Conservation (phyloP, 2,797 vertebrate genomes). For the Diplodus sargus region DNA sequence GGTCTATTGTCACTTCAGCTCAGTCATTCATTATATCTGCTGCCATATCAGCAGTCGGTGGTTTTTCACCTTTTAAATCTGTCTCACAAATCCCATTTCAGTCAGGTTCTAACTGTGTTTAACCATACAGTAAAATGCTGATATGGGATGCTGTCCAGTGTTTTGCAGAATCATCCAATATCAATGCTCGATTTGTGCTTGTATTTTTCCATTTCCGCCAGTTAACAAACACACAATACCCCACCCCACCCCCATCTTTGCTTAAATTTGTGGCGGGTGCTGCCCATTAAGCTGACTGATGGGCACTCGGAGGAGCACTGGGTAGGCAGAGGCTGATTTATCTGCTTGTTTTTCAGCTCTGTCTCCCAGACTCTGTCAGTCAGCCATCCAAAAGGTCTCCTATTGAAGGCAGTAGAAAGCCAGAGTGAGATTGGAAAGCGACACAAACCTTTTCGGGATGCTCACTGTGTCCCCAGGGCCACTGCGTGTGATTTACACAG, state of each 20-base stretch:
- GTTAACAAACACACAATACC: conserved; percentile 26
- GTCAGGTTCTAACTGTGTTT: too few species aligned
- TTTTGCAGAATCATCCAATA: background rate
- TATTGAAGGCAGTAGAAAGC: conserved; percentile 34
- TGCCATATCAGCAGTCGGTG: too few species aligned
- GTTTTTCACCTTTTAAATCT: too few species aligned
- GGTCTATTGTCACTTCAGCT: too few species aligned
- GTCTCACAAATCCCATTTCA: too few species aligned
- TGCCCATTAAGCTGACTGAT: conserved; percentile 75
- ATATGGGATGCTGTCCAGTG: too few species aligned
- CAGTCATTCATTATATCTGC: too few species aligned
- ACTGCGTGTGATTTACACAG: conserved; percentile 56
- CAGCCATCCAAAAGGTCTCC: conserved; percentile 61
- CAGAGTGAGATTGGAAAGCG: conserved; percentile 9
- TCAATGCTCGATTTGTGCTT: background rate
- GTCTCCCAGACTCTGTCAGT: conserved; percentile 66
- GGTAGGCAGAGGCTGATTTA: conserved; percentile 73
- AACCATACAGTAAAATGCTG: background rate
- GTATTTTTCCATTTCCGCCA: conserved; percentile 16
- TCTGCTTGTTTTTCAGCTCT: conserved; percentile 75
- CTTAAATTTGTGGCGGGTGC: conserved; percentile 67
- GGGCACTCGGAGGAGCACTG: conserved; percentile 47
- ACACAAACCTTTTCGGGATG: conserved; percentile 34
- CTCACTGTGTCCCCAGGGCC: conserved; percentile 20
- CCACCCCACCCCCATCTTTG: conserved; percentile 13